Evolutionary conservation across 2,113 vertebrate species (phyloP).

Genomic region (Scytalopus superciliaris): DNA sequence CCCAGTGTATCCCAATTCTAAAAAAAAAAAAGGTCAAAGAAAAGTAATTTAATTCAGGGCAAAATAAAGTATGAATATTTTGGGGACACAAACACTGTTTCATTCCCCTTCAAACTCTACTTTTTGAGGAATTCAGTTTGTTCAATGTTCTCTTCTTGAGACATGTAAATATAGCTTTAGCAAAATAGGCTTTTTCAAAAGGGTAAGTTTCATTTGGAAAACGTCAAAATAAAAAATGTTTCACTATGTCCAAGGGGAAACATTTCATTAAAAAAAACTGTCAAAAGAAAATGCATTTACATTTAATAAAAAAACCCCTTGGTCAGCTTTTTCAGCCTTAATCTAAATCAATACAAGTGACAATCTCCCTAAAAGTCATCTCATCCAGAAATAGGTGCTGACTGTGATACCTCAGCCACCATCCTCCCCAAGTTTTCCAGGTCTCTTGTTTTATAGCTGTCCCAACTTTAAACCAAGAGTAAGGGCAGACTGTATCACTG

Average conservation of each 20-base stretch:
- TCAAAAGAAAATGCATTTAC: background rate
- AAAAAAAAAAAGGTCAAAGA: background rate
- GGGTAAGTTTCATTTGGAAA: background rate
- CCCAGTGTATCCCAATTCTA: background rate
- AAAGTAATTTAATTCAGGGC: background rate
- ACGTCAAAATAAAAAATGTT: background rate
- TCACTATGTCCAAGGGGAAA: conserved; percentile 2
- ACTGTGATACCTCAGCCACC: background rate
- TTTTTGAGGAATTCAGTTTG: background rate
- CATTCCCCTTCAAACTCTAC: background rate
- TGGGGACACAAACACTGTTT: background rate
- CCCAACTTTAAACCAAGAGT: background rate
- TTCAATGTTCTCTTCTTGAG: background rate
- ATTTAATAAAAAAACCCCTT: background rate
- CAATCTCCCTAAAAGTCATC: background rate
- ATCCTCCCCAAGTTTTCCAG: background rate
- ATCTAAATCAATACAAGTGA: background rate
- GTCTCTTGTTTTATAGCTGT: background rate
- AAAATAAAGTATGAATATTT: background rate
- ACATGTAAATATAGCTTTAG: background rate
- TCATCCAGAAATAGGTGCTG: background rate
- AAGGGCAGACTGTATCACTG: background rate
- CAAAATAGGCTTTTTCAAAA: background rate
- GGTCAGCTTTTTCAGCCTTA: background rate
- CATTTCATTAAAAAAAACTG: background rate